Percentiles rank a stretch among this genome's conserved stretches.
Evolutionary conservation across 2,888 invertebrate genomes (phyloP).

Genomic region (Phlogophora meticulosa): DNA sequence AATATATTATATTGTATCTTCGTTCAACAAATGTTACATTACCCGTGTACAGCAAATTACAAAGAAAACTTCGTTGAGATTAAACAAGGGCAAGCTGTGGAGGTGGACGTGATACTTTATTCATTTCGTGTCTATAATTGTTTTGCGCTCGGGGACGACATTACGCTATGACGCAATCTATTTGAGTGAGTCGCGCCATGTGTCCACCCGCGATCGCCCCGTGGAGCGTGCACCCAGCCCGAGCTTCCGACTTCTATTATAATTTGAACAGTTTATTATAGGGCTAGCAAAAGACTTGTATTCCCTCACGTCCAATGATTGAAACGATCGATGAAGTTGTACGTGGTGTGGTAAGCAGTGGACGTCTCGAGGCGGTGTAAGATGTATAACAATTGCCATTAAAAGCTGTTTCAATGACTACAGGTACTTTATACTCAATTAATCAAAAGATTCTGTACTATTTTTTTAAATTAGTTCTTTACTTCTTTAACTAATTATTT

Average conservation of each 20-base stretch:
- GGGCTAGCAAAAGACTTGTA: conserved; percentile 1
- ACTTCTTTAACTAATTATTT: neutral
- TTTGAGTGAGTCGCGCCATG: conserved; percentile 86
- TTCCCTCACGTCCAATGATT: neutral
- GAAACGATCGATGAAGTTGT: neutral
- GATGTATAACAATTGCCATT: neutral
- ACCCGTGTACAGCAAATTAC: conserved; percentile 85
- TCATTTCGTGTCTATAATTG: conserved; percentile 88
- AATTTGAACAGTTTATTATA: conserved; percentile 33
- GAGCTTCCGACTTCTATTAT: conserved; percentile 29
- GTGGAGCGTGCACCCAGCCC: conserved; percentile 25
- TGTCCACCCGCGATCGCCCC: conserved; percentile 60
- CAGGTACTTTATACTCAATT: neutral
- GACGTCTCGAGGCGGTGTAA: neutral
- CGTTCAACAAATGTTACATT: conserved; percentile 84
- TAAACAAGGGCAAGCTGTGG: conserved; percentile 76
- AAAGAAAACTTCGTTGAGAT: conserved; percentile 80
- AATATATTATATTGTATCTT: conserved; percentile 89
- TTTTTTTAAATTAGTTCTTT: too few relatives aligned
- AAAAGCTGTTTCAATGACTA: neutral
- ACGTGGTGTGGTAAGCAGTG: neutral
- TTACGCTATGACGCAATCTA: conserved; percentile 87
- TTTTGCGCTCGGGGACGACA: conserved; percentile 83
- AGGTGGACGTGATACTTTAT: conserved; percentile 83
- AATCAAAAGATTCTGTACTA: neutral